Conservation (phyloP, 1,140 invertebrate species). For the Lasioglossum albipes region DNA sequence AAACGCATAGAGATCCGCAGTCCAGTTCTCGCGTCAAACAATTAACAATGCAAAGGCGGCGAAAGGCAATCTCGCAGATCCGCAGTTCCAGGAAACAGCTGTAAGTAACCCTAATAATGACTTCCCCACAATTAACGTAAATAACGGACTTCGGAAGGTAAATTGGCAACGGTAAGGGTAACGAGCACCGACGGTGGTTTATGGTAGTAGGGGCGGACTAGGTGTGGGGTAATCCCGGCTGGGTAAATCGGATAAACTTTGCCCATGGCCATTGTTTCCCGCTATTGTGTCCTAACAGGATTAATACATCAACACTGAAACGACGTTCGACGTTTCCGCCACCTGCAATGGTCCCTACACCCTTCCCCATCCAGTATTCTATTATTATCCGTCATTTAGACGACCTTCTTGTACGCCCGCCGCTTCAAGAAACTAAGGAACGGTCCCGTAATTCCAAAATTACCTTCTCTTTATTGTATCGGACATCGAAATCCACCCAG, state of each 20-base stretch:
- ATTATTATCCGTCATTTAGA: background rate
- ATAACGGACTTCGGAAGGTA: background rate
- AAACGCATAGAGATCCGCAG: no score
- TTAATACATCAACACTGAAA: constrained; percentile 5
- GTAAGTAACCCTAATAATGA: constrained; percentile 2
- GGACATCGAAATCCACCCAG: no score
- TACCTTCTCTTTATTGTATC: no score
- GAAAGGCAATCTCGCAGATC: no score
- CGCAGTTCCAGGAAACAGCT: background rate
- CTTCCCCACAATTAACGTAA: constrained; percentile 7
- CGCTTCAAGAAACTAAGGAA: background rate
- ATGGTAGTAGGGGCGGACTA: no score
- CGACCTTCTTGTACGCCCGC: background rate
- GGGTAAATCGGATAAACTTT: constrained; percentile 16
- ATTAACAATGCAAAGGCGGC: no score
- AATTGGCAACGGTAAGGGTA: background rate
- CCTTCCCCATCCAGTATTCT: background rate
- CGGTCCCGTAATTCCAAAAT: no score
- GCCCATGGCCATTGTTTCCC: constrained; percentile 18
- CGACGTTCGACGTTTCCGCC: background rate
- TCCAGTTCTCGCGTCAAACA: no score
- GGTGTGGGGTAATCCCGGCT: background rate
- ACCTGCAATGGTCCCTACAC: background rate
- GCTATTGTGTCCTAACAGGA: constrained; percentile 16
- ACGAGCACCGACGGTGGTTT: background rate